Percentiles rank a stretch among this genome's conserved stretches.
Conservation (phyloP, 2,888 invertebrate genomes). For the Amblyjoppa fuscipennis region DNA sequence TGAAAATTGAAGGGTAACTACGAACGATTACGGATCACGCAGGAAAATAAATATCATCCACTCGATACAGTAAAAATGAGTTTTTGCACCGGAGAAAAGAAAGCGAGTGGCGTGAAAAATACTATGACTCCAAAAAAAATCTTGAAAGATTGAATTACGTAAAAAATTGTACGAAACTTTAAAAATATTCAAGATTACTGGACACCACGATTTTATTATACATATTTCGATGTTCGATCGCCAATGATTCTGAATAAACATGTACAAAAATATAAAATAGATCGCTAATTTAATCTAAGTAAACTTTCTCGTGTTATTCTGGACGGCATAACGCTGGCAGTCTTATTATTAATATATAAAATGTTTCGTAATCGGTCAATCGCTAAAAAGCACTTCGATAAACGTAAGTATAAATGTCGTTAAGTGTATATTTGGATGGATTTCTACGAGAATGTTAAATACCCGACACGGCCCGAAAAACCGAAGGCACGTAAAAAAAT, state of each 20-base stretch:
- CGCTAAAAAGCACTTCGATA: conserved; percentile 20
- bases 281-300: conserved; percentile 61
- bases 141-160: background rate
- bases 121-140: background rate
- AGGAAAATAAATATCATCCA: background rate
- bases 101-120: no score
- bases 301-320: conserved; percentile 59
- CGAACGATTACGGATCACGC: background rate
- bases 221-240: background rate
- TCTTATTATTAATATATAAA: conserved; percentile 69
- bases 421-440: conserved; percentile 26
- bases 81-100: background rate
- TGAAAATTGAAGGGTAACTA: background rate
- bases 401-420: conserved; percentile 25
- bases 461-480: background rate
- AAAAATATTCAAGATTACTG: background rate
- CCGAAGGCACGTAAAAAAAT: background rate
- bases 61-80: background rate
- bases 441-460: conserved; percentile 1
- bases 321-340: conserved; percentile 75
- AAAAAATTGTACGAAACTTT: background rate
- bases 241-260: background rate
- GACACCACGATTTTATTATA: background rate
- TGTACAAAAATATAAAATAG: conserved; percentile 30
- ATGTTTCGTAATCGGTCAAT: background rate